Base-by-base conservation (phyloP, 2,113 vertebrate species). In the Azemiops feae region DNA sequence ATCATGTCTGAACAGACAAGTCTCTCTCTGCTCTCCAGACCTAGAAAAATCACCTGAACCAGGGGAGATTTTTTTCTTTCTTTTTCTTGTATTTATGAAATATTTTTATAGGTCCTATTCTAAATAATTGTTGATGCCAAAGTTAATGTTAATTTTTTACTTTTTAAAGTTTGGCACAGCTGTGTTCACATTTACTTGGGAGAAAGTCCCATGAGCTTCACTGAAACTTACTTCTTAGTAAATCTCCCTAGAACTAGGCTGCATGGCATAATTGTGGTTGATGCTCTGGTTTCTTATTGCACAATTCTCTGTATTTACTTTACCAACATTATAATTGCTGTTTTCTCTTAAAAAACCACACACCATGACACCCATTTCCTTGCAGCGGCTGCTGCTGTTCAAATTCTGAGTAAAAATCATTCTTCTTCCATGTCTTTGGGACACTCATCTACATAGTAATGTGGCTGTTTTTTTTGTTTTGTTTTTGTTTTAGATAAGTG, bases 321-420 rank as follows among this genome's bases (percentile, higher is more conserved):
- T 30, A 89, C 52, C 39, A 53, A 47, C 47, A 81, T 92, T 55
- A n/a, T 57, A 89, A 92, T 55, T 89, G 50, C 39, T 25, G 34
- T 81, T 89, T 81, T 85, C 87, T 55, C 39, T 89, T 58, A 39
- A 20, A 89, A 89, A 89, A 89, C 45, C 85, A 88, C 45, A 92
- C 86, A 64, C 23, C 20, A 53, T n/a, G 16, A 74, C 64, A 92
- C 39, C 89, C 9, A 57, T 11, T 58, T 95, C 91, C 92, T 92
- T 89, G 0, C 14, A 87, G 16, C 34, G 92, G 1, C 11, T 89
- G 16, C 34, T 93, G 0, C 43, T 7, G 55, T 0, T 0, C 90
- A n/a, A 89, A 86, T 87, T 92, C 1, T 0, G 45, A 92, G 86
- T 85, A 93, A 94, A n/a, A 23, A 12, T 8, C 12, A 50, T 14